phyloP scores from a whole-genome alignment of 2,113 vertebrate species.

The Peromyscus maniculatus region DNA sequence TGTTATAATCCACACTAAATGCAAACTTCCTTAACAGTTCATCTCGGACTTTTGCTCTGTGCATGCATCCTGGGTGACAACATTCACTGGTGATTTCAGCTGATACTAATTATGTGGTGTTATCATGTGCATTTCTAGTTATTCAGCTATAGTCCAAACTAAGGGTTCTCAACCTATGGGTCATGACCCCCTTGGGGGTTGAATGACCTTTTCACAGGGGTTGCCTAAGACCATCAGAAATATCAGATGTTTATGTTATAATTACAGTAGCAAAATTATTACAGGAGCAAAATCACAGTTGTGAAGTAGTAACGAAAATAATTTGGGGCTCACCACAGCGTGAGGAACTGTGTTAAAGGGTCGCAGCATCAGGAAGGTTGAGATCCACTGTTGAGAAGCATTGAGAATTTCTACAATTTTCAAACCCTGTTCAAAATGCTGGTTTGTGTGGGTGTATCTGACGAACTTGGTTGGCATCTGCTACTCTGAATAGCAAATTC shows the following conservation, averaged over 20 bases:
- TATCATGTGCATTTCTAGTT: background rate
- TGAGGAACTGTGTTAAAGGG: background rate
- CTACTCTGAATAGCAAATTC: background rate
- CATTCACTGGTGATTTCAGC: background rate
- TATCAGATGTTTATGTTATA: background rate
- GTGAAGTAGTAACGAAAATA: background rate
- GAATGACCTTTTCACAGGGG: background rate
- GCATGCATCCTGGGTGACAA: background rate
- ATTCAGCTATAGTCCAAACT: background rate
- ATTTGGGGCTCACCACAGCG: background rate
- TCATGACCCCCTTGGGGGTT: background rate
- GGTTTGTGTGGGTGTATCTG: background rate
- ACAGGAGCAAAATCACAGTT: background rate
- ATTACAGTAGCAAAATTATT: background rate
- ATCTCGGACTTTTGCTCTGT: background rate
- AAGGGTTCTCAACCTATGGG: background rate
- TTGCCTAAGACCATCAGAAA: background rate
- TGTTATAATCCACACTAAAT: background rate
- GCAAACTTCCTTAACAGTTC: background rate
- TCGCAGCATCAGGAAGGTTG: too few relatives aligned
- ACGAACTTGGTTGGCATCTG: background rate
- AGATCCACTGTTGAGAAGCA: too few relatives aligned
- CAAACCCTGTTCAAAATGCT: background rate
- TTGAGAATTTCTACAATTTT: background rate
- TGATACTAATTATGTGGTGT: background rate